Base-by-base conservation (phyloP, 2,888 invertebrate species). In the Standfussiana lucernea region DNA sequence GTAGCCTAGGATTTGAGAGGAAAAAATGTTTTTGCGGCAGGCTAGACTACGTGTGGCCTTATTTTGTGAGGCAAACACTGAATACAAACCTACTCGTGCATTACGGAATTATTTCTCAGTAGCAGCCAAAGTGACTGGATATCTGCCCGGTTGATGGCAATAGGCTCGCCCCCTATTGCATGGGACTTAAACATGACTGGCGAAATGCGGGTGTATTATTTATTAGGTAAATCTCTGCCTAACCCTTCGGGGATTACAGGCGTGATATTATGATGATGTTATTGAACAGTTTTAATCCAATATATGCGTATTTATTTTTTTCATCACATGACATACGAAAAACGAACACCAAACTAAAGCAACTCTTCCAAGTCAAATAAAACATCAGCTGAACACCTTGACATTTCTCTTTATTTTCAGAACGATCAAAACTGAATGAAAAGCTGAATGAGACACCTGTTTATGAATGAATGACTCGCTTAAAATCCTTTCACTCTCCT, bases 381-480 rank as follows among this genome's bases (percentile, higher is more conserved):
- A 72, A 32, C 24, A 24, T 7, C 0, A 3, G 8, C 21, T 21
- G 64, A 56, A 13, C 64, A 56, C 73, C 56, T 78, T 79, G 59
- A 80, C 65, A 79, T 78, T 79, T 40, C 64, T 35, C 32, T 76
- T 61, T 37, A 75, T 18, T 66, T 77, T 45, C 50, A 53, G 37
- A 66, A 65, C 65, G 37, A 53, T 69, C 5, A 35, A 35, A 75
- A 45, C 2, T 56, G 70, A 80, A 82, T 77, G 71, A 50, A 72
- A 56, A 47, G 0, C 0, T 45, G 61, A 72, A 82, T 21, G 72
- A 72, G 83, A 65, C 72, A 82, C 61, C 82, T 82, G 78, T 82
- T 72, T 72, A 82, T 61, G 68, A 78, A 72, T 82, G 64, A 82
- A 78, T 82, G 83, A 78, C 50, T 53, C 45, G 50, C 50, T 75